Evolutionary conservation across 2,113 vertebrate species (phyloP).

Genomic region (Papio anubis): DNA sequence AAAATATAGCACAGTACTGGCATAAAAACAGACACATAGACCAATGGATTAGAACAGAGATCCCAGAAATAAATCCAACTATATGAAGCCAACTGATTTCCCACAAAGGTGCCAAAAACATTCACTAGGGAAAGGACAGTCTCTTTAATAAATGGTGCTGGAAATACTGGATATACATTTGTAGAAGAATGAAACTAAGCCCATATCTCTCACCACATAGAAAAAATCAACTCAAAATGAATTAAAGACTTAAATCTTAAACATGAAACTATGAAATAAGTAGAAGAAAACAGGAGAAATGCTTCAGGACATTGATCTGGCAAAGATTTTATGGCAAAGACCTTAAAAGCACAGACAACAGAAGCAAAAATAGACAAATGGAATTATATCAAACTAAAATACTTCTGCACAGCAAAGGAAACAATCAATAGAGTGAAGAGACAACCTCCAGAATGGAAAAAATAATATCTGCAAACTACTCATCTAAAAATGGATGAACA

Average conservation of each 20-base stretch:
- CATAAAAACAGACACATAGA: not conserved
- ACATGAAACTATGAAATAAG: not conserved
- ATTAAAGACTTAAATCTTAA: not conserved
- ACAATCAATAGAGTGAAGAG: not conserved
- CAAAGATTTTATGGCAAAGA: not conserved
- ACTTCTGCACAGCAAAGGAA: not conserved
- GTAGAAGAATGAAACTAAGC: not conserved
- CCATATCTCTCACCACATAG: not conserved
- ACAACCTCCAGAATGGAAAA: not conserved
- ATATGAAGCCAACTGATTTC: not conserved
- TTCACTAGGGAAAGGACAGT: not conserved
- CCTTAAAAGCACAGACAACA: not conserved
- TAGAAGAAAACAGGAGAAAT: not conserved
- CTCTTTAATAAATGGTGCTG: not conserved
- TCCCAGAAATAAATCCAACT: not conserved
- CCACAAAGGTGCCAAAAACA: not conserved
- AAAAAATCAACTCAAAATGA: not conserved
- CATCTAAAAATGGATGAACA: not conserved
- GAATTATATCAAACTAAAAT: not conserved
- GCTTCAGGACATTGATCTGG: not conserved
- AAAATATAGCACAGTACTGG: not conserved
- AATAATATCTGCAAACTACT: not conserved
- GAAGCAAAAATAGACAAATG: not conserved
- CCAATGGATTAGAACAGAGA: not conserved
- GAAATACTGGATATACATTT: not conserved